A percentile compares a stretch with the other conserved stretches of the same genome.
Evolutionary conservation across 2,888 invertebrate species (phyloP).

Genomic region (Brenthis hecate): DNA sequence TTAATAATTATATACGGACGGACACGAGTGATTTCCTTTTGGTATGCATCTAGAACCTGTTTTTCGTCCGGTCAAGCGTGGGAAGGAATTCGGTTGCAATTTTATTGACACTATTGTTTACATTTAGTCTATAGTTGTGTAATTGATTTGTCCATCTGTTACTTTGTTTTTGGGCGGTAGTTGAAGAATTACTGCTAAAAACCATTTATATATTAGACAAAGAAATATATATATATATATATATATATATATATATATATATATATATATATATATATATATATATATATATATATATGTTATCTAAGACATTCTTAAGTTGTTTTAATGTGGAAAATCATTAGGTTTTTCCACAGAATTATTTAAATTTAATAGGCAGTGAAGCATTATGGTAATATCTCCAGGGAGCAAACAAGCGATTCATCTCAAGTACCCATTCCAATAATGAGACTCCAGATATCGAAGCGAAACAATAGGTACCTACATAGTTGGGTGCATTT

Average conservation of each 20-base stretch:
- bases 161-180: background rate
- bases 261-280: no score
- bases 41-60: slow-evolving; percentile 72
- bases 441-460: slow-evolving; percentile 28
- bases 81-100: slow-evolving; percentile 69
- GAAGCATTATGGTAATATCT: slow-evolving; percentile 29
- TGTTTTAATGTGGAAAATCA: background rate
- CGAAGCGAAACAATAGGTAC: slow-evolving; percentile 28
- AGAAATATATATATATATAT: background rate
- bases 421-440: slow-evolving; percentile 30
- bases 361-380: slow-evolving; percentile 5
- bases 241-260: no score
- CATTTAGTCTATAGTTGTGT: slow-evolving; percentile 19
- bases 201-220: background rate
- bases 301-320: background rate
- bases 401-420: slow-evolving; percentile 28
- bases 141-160: slow-evolving; percentile 7
- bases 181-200: background rate
- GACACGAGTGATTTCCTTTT: slow-evolving; percentile 65
- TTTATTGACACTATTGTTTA: slow-evolving; percentile 41
- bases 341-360: background rate
- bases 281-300: background rate
- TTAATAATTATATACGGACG: slow-evolving; percentile 57
- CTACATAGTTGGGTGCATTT: background rate
- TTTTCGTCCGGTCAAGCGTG: slow-evolving; percentile 74